Evolutionary conservation across 2,113 vertebrate genomes (phyloP).

Genomic region (Podilymbus podiceps): DNA sequence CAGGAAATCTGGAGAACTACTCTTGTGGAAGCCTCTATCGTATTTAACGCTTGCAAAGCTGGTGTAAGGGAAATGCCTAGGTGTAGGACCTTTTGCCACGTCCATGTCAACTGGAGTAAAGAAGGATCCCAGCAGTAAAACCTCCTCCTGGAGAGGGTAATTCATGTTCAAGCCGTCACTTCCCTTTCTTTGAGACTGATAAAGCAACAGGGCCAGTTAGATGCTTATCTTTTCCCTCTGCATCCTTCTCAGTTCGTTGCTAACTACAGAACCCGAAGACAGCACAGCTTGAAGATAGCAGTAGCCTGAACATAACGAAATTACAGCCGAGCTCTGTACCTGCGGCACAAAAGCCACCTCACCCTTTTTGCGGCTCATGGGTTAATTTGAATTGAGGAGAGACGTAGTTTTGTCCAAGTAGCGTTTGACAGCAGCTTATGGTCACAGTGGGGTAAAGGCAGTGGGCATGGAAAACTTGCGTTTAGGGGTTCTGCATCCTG

Average conservation of each 20-base stretch:
- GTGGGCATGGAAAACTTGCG: too few species aligned
- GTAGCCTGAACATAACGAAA: neutral
- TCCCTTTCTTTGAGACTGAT: neutral
- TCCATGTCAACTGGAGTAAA: neutral
- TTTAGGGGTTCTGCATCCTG: neutral
- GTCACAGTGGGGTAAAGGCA: too few species aligned
- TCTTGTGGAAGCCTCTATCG: rapidly evolving
- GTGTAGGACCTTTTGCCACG: neutral
- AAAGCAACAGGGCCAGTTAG: neutral
- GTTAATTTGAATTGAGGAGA: neutral
- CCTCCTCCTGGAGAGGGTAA: neutral
- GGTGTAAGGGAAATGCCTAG: neutral
- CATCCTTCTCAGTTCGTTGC: neutral
- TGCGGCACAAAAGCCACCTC: neutral
- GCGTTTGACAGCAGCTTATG: neutral
- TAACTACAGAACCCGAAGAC: neutral
- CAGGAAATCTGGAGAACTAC: neutral
- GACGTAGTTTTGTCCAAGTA: neutral
- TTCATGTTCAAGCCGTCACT: neutral
- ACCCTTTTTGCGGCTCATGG: neutral
- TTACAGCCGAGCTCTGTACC: neutral
- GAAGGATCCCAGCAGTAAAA: neutral
- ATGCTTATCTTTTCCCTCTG: neutral
- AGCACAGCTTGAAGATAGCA: neutral
- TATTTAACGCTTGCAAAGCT: rapidly evolving